A percentile compares a stretch with the other conserved stretches of the same genome.
Conservation (phyloP, 2,888 invertebrate species). For the Oxycera nigricornis region DNA sequence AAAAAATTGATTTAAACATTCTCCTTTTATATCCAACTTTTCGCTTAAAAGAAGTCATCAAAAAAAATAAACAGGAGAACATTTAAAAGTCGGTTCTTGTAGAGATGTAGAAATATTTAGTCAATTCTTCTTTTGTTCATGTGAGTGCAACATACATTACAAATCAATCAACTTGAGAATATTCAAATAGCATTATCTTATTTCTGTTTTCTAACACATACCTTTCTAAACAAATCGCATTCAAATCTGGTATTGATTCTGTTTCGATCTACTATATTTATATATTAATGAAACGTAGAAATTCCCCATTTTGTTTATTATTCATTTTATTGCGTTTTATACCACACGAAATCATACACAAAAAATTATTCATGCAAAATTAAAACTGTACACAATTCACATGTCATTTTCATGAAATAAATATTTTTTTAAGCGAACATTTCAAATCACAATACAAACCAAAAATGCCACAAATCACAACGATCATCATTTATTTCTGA, state of each 20-base stretch:
- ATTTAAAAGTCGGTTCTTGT: no score
- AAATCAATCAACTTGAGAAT: no score
- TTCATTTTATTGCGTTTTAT: not conserved
- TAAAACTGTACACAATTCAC: not conserved
- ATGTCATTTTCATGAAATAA: not conserved
- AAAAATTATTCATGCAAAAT: not conserved
- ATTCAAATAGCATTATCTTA: not conserved
- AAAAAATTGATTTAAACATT: no score
- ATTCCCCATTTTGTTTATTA: slow-evolving; percentile 29
- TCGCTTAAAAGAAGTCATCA: no score
- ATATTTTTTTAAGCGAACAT: not conserved
- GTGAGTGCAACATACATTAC: no score
- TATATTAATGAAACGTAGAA: slow-evolving; percentile 34
- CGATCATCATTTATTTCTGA: not conserved
- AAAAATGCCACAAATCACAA: not conserved
- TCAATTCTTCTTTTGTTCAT: no score
- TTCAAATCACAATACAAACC: not conserved
- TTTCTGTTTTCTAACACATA: not conserved
- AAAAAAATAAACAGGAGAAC: no score
- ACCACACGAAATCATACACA: not conserved
- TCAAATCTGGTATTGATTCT: slow-evolving; percentile 25
- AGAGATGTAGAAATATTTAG: no score
- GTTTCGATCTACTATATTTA: slow-evolving; percentile 20
- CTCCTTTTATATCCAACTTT: no score
- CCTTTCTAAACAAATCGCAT: not conserved